A percentile compares a stretch with the other conserved stretches of the same genome.
Conservation (phyloP, 2,888 invertebrate species). For the Microplitis deprimator region DNA sequence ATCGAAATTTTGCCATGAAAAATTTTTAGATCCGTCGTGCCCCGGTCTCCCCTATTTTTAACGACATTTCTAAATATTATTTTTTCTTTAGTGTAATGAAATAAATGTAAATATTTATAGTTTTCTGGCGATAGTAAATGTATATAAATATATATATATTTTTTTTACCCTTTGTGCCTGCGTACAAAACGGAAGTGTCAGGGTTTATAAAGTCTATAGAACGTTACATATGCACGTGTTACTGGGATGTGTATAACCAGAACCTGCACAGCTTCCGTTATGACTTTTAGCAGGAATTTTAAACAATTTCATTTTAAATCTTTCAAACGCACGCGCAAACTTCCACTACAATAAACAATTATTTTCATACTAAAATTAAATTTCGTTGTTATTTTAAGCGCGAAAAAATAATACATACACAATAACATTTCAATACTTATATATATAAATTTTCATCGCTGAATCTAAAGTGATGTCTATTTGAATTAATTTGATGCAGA, state of each 20-base stretch:
- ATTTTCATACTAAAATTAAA: neutral
- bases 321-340: neutral
- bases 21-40: too few species aligned
- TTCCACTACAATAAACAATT: constrained; percentile 6
- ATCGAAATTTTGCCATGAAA: too few species aligned
- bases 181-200: constrained; percentile 50
- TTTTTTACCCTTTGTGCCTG: constrained; percentile 33
- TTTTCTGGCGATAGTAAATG: constrained; percentile 33
- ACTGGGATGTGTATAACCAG: constrained; percentile 16
- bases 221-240: constrained; percentile 21
- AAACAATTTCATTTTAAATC: neutral
- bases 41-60: too few species aligned
- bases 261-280: constrained; percentile 25
- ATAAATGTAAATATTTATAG: constrained; percentile 44
- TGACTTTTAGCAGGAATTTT: constrained; percentile 28
- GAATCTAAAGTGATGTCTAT: too few species aligned
- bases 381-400: neutral
- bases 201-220: constrained; percentile 42
- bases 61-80: neutral
- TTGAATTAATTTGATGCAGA: neutral
- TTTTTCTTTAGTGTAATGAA: neutral
- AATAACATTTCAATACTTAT: neutral
- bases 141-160: constrained; percentile 32
- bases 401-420: neutral
- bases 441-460: too few species aligned